Base-by-base conservation (phyloP, 2,888 invertebrate genomes). In the Callyntrura guangdongensis region DNA sequence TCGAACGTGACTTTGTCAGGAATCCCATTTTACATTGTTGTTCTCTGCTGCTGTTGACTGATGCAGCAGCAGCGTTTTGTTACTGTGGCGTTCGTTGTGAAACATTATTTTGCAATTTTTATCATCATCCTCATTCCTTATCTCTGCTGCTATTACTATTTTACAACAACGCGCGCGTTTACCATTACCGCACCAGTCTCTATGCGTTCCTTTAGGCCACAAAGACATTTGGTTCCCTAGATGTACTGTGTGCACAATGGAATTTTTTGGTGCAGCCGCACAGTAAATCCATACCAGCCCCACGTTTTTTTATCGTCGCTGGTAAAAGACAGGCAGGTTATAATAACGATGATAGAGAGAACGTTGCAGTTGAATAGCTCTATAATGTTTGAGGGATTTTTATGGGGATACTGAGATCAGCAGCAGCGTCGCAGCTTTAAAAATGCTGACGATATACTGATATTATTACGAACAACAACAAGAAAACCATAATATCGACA, bases 51-150 rank as follows among this genome's bases (percentile, higher is more conserved):
- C 3, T 25, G 25, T 3, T 64, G 64, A 9, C 11, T 64, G 64
- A 9, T 17, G 45, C 0, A 45, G 5, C 36, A 36, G 36, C 36
- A 36, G 36, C 36, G 45, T 72, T 8, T 27, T 59, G 79, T 1
- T 59, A 56, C 79, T 74, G 74, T 17, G 72, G 49, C 49, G 79
- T 56, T 79, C 49, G 79, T 56, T 79, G 79, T 59, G 91, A 92
- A 92, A 92, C 92, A 91, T 91, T 91, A 92, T 92, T 92, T 92
- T 92, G 92, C 92, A 92, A 92, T 92, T 91, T 90, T 91, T 85
- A 72, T 81, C 64, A 27, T 91, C 79, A 89, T 81, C 47, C 27
- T 89, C 22, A 14, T 14, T 56, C 8, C 5, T 22, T 49, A 77
- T n/a, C 72, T 47, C 59, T 27, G 22, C 25, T 22, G 1, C 11